Evolutionary conservation across 2,113 vertebrate genomes (phyloP).

Genomic region (Protobothrops flavoviridis): DNA sequence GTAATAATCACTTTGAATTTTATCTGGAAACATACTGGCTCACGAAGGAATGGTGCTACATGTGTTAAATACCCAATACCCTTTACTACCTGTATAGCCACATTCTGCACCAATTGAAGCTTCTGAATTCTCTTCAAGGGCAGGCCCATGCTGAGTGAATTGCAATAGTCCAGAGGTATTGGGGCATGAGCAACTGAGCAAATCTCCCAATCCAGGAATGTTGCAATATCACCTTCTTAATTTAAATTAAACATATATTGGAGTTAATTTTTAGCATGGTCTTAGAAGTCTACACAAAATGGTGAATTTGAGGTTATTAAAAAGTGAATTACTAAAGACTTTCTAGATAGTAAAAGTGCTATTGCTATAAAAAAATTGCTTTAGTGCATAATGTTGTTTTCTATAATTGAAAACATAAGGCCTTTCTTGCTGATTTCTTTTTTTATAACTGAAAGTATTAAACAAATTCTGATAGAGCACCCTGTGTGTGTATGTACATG

Average conservation of each 20-base stretch:
- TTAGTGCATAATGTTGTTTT: constrained; percentile 29
- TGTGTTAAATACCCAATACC: neutral
- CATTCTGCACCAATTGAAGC: neutral
- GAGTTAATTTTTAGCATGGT: neutral
- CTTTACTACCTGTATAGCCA: neutral
- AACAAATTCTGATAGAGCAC: neutral
- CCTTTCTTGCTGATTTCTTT: neutral
- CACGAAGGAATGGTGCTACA: neutral
- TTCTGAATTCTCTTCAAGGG: neutral
- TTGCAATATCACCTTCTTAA: neutral
- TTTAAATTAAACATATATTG: neutral
- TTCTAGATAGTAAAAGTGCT: constrained; percentile 42
- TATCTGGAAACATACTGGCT: neutral
- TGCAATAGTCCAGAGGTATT: neutral
- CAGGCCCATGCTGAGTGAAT: neutral
- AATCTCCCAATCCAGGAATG: neutral
- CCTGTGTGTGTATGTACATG: rapidly evolving
- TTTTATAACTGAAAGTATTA: neutral
- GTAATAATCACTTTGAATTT: neutral
- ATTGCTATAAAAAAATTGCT: constrained; percentile 29
- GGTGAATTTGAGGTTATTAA: constrained; percentile 10
- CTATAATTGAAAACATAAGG: constrained; percentile 21
- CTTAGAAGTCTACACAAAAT: constrained; percentile 9
- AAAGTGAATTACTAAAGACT: constrained; percentile 8
- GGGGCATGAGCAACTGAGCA: neutral